Percentiles rank a stretch among this genome's conserved stretches.
Evolutionary conservation across 2,113 vertebrate genomes (phyloP).

Genomic region (Motacilla alba): DNA sequence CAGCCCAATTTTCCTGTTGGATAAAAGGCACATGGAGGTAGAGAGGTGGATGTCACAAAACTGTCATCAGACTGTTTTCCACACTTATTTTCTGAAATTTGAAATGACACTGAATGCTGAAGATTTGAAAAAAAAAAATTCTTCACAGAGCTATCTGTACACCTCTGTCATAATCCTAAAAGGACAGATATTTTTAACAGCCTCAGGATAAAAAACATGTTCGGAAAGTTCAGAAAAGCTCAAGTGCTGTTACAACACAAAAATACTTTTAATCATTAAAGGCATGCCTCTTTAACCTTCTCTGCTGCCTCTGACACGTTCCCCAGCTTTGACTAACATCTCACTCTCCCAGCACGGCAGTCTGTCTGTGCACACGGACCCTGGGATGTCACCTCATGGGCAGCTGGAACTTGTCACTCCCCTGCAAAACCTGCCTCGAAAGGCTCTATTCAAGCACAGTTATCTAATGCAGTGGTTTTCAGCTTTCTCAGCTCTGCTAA

Average conservation of each 20-base stretch:
- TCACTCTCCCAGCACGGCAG: background rate
- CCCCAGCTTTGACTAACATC: background rate
- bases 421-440: background rate
- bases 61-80: slow-evolving; percentile 46
- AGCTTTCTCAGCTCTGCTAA: background rate
- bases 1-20: background rate
- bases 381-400: background rate
- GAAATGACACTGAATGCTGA: slow-evolving; percentile 27
- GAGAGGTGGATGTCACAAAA: slow-evolving; percentile 29
- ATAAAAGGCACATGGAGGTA: slow-evolving; percentile 14
- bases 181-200: slow-evolving; percentile 37
- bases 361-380: background rate
- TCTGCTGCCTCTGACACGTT: background rate
- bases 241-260: background rate
- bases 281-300: slow-evolving; percentile 13
- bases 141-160: slow-evolving; percentile 30
- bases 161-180: slow-evolving; percentile 53
- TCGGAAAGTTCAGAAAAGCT: slow-evolving; percentile 37
- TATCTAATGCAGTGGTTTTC: background rate
- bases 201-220: slow-evolving; percentile 37
- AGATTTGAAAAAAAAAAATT: background rate
- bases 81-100: slow-evolving; percentile 42
- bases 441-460: background rate
- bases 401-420: background rate
- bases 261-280: slow-evolving; percentile 38